Conservation (phyloP, 2,888 invertebrate genomes). For the Lasioglossum morio region DNA sequence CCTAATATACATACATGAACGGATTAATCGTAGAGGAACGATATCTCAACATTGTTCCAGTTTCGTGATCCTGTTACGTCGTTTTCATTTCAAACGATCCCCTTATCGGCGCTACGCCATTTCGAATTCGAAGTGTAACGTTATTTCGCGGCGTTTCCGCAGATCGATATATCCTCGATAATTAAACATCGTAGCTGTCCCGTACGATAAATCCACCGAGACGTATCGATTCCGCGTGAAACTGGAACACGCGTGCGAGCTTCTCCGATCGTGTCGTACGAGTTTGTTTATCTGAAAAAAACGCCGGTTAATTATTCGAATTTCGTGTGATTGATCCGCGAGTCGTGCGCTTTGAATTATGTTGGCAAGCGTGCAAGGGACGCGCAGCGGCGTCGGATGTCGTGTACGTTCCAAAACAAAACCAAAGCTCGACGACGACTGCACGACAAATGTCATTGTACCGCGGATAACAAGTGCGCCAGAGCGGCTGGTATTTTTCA, state of each 20-base stretch:
- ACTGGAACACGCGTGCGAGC: neutral
- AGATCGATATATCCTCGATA: constrained; percentile 3
- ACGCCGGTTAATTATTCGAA: neutral
- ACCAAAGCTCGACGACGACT: constrained; percentile 47
- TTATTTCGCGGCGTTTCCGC: constrained; percentile 7
- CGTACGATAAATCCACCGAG: neutral
- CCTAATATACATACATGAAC: neutral
- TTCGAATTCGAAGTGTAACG: neutral
- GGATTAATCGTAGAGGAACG: neutral
- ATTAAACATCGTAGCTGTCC: neutral
- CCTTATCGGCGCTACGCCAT: neutral
- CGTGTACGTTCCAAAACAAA: constrained; percentile 51
- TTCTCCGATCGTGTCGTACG: neutral
- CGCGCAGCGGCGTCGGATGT: constrained; percentile 45
- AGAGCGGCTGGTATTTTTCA: constrained; percentile 1
- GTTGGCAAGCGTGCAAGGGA: constrained; percentile 36
- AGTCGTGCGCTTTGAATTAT: constrained; percentile 40
- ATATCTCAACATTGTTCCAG: neutral
- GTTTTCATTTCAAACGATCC: neutral
- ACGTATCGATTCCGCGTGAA: neutral
- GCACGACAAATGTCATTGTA: constrained; percentile 46
- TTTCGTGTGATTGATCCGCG: neutral
- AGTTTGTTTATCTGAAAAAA: neutral
- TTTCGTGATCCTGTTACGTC: neutral
- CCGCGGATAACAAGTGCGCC: constrained; percentile 50